Evolutionary conservation across 2,797 vertebrate genomes (phyloP).

Genomic region (Chanos chanos): DNA sequence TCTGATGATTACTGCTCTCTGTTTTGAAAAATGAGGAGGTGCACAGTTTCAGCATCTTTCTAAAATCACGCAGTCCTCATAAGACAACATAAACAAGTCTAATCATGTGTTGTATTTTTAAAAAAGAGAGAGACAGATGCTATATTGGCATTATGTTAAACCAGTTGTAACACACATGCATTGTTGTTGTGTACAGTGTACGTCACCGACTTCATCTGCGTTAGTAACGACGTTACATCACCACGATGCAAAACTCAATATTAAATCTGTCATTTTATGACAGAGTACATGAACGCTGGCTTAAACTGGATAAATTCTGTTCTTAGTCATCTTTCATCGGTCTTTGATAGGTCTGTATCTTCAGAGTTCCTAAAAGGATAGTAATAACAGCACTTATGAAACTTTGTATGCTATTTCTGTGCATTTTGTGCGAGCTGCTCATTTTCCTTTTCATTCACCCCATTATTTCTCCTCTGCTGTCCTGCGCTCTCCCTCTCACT

Average conservation of each 20-base stretch:
- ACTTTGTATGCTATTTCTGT: slow-evolving; percentile 33
- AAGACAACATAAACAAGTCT: too few relatives aligned
- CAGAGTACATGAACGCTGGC: slow-evolving; percentile 37
- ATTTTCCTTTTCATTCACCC: slow-evolving; percentile 45
- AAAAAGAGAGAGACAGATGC: too few relatives aligned
- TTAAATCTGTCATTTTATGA: slow-evolving; percentile 15
- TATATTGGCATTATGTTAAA: too few relatives aligned
- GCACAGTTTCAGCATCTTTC: too few relatives aligned
- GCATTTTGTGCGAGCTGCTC: slow-evolving; percentile 39
- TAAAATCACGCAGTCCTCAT: too few relatives aligned
- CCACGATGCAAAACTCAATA: not conserved
- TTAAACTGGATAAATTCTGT: slow-evolving; percentile 26
- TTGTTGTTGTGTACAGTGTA: too few relatives aligned
- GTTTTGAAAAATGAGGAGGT: too few relatives aligned
- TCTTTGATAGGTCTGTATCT: slow-evolving; percentile 28
- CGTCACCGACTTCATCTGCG: too few relatives aligned
- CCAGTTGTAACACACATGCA: too few relatives aligned
- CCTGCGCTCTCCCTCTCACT: not conserved
- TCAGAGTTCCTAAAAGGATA: slow-evolving; percentile 41
- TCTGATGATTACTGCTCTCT: too few relatives aligned
- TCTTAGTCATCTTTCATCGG: slow-evolving; percentile 40
- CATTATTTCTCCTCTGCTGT: slow-evolving; percentile 6
- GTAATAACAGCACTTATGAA: slow-evolving; percentile 37
- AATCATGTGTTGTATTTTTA: too few relatives aligned
- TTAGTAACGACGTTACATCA: not conserved